Base-by-base conservation (phyloP, 2,113 vertebrate species). In the Trichomycterus rosablanca region DNA sequence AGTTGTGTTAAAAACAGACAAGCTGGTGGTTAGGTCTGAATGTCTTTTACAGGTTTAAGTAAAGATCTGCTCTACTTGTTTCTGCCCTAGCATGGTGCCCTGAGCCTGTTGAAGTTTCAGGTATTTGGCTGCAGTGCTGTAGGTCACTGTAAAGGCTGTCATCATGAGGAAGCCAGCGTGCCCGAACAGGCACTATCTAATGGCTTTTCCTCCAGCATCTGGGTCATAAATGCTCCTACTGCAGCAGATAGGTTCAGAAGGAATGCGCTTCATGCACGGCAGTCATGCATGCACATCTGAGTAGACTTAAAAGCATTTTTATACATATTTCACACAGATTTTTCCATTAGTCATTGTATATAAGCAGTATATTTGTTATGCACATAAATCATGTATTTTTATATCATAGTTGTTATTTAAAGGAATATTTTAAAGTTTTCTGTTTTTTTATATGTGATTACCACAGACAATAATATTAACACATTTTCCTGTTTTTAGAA, bases 221-320 rank as follows among this genome's bases (percentile, higher is more conserved):
- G 79, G 77, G 76, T 68, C 75, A 83, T 81, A 84, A 86, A 86
- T 45, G 76, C 72, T 73, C 72, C 55, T 46, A 43, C 73, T 77
- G 65, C 30, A 37, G 30, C n/a, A 66, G 51, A 66, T 30, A 66
- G 54, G 70, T 79, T 79, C 74, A 81, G 76, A 79, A 68, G 73
- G 51, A 67, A 70, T 63, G 75, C 72, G 70, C 51, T 35, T 55
- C 10, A 5, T 46, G 62, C 63, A 58, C 51, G 59, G 44, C 57
- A 15, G 16, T 7, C 28, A n/a, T 34, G 26, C 59, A 22, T n/a
- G 7, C 8, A 20, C 23, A 32, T 10, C 7, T 10, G 42, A 15
- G 42, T 12, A 54, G 23, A n/a, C 19, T 37, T 15, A 5, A 22
- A 24, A 15, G 35, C 59, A 28, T 12, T 7, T 40, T 40, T n/a